Percentiles rank a stretch among this genome's conserved stretches.
phyloP scores from a whole-genome alignment of 2,797 vertebrate genomes.

The Cirrhinus mrigala region DNA sequence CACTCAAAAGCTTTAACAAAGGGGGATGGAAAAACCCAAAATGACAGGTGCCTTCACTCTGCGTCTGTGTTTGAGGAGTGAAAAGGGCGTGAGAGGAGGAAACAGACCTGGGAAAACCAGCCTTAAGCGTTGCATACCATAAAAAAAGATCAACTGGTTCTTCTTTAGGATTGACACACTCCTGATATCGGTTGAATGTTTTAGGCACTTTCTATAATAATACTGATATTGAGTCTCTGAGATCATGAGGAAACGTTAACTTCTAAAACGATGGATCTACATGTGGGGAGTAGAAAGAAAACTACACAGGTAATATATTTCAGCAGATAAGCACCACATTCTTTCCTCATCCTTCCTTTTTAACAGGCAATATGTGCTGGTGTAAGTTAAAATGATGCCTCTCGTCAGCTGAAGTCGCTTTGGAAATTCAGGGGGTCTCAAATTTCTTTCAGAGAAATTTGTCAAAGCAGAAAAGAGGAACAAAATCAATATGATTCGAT shows the following conservation, averaged over 20 bases:
- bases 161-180: conserved; percentile 61
- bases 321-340: conserved; percentile 57
- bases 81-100: conserved; percentile 9
- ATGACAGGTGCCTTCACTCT: conserved; percentile 32
- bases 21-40: background rate
- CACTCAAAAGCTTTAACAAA: conserved; percentile 2
- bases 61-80: conserved; percentile 24
- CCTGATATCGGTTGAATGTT: conserved; percentile 81
- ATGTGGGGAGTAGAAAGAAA: conserved; percentile 35
- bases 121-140: conserved; percentile 57
- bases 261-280: conserved; percentile 12
- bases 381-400: conserved; percentile 47
- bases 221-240: conserved; percentile 60
- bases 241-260: conserved; percentile 36
- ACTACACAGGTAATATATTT: conserved; percentile 30
- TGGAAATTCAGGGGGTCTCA: conserved; percentile 29
- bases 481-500: background rate
- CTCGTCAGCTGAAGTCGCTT: conserved; percentile 30
- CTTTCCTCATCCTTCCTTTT: conserved; percentile 12
- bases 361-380: conserved; percentile 56
- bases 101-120: conserved; percentile 47
- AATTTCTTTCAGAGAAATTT: conserved; percentile 21
- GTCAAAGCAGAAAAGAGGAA: background rate
- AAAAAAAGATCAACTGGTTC: conserved; percentile 50
- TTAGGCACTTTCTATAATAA: conserved; percentile 86